Conservation (phyloP, 1,140 invertebrate species). For the Eurosta solidaginis region DNA sequence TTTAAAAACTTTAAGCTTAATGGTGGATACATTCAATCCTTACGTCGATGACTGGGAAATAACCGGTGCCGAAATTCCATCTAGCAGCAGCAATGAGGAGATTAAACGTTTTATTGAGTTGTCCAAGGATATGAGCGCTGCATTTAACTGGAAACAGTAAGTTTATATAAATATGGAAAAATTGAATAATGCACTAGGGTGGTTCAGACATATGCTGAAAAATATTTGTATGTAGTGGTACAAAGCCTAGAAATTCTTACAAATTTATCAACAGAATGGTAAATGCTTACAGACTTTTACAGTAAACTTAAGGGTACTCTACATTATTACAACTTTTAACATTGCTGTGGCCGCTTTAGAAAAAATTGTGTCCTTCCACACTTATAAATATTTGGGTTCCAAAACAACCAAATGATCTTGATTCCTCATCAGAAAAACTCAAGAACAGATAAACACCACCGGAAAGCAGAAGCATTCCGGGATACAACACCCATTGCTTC, state of each 20-base stretch:
- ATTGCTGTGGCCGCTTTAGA: too few species aligned
- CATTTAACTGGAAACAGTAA: conserved; percentile 56
- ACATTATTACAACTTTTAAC: too few species aligned
- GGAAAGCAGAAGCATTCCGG: too few species aligned
- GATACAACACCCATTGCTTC: too few species aligned
- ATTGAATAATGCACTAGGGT: not conserved
- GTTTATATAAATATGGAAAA: conserved; percentile 33
- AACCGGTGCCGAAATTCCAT: conserved; percentile 54
- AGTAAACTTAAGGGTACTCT: too few species aligned
- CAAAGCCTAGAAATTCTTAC: not conserved
- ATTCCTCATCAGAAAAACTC: too few species aligned
- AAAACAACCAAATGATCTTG: too few species aligned
- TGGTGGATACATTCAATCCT: conserved; percentile 51
- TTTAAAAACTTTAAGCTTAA: conserved; percentile 49
- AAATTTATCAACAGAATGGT: not conserved
- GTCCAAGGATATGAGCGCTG: conserved; percentile 50
- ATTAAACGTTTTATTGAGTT: conserved; percentile 51
- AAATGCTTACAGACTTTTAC: not conserved
- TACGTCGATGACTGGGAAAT: conserved; percentile 50
- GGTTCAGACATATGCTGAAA: not conserved
- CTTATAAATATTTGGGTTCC: too few species aligned
- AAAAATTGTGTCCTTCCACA: too few species aligned
- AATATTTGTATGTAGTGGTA: not conserved
- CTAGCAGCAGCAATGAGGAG: conserved; percentile 52
- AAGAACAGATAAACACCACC: too few species aligned